A percentile compares a stretch with the other conserved stretches of the same genome.
phyloP scores from a whole-genome alignment of 2,888 invertebrate genomes.

The Cylindroiulus punctatus region DNA sequence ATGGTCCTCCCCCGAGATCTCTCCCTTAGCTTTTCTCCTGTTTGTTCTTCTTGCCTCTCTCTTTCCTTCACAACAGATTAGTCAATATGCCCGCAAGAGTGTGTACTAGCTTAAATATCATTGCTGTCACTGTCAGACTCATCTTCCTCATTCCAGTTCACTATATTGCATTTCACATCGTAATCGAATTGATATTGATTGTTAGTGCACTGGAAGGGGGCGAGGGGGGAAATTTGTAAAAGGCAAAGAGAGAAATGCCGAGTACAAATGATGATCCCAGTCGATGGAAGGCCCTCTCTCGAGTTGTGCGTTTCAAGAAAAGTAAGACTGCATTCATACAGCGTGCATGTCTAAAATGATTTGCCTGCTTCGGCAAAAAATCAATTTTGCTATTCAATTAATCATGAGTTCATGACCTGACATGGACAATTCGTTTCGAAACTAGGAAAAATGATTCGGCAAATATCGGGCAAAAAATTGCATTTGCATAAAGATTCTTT shows the following conservation, averaged over 20 bases:
- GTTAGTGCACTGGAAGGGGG: slow-evolving; percentile 43
- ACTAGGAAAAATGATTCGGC: background rate
- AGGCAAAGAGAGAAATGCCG: slow-evolving; percentile 11
- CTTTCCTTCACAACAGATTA: slow-evolving; percentile 42
- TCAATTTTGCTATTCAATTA: background rate
- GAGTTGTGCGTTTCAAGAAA: background rate
- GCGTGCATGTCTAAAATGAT: background rate
- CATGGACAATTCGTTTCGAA: too few species aligned
- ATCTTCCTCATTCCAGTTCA: slow-evolving; percentile 47
- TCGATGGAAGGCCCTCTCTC: too few species aligned
- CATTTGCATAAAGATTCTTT: too few species aligned
- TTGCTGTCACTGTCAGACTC: slow-evolving; percentile 45
- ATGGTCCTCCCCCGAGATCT: slow-evolving; percentile 8
- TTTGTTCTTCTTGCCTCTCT: slow-evolving; percentile 39
- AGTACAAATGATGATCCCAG: slow-evolving; percentile 30
- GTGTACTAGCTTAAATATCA: slow-evolving; percentile 47
- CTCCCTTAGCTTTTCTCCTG: slow-evolving; percentile 15
- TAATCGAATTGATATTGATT: slow-evolving; percentile 53
- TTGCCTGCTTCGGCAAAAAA: background rate
- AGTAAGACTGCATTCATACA: background rate
- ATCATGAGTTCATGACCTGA: background rate
- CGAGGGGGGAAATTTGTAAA: background rate
- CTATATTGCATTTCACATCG: slow-evolving; percentile 43
- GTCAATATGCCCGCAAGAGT: slow-evolving; percentile 45
- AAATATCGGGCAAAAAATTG: background rate